phyloP scores from a whole-genome alignment of 2,113 vertebrate genomes.

The Furnarius figulus region DNA sequence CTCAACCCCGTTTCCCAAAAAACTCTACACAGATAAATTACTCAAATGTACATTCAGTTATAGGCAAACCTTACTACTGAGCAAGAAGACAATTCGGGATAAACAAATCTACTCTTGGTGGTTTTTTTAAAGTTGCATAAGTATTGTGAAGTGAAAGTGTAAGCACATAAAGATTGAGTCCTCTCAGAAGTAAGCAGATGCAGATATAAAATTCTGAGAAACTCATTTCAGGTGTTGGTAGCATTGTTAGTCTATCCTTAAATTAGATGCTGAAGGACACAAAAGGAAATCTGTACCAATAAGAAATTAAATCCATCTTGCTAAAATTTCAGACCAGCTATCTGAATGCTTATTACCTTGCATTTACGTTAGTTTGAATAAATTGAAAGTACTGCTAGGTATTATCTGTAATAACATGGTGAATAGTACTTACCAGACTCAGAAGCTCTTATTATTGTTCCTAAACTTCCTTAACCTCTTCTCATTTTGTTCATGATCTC shows the following conservation, averaged over 20 bases:
- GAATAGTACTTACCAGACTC: not conserved
- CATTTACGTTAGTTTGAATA: not conserved
- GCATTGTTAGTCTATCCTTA: not conserved
- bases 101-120: not conserved
- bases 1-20: not conserved
- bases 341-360: not conserved
- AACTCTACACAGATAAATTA: not conserved
- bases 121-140: not conserved
- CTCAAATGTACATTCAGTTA: not conserved
- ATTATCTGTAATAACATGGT: not conserved
- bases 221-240: not conserved
- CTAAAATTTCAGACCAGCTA: not conserved
- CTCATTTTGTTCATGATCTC: not conserved
- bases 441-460: not conserved
- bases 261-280: not conserved
- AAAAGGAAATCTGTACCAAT: not conserved
- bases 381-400: not conserved
- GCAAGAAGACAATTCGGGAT: not conserved
- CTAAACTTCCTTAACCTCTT: not conserved
- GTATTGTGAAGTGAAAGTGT: not conserved
- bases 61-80: not conserved
- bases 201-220: not conserved
- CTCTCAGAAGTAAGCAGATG: not conserved
- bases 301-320: not conserved
- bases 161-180: not conserved